Evolutionary conservation across 2,797 vertebrate genomes (phyloP).

Genomic region (Tympanoctomys barrerae): DNA sequence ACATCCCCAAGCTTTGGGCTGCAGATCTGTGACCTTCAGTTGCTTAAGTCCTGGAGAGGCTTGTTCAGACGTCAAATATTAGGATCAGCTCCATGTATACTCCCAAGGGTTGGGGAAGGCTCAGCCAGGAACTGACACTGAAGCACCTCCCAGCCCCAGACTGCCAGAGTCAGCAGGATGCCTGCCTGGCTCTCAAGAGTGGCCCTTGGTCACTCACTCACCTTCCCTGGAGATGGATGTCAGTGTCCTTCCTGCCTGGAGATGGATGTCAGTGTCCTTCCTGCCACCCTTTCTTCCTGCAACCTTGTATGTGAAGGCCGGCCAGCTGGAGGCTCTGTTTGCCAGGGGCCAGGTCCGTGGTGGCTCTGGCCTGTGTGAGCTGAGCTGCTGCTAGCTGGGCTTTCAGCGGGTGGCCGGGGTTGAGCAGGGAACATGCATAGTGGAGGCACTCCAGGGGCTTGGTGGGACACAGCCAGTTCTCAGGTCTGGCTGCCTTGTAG

Average conservation of each 20-base stretch:
- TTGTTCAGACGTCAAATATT: not conserved
- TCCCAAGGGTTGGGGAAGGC: not conserved
- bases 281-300: not conserved
- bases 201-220: not conserved
- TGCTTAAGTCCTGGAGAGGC: not conserved
- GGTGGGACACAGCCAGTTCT: not conserved
- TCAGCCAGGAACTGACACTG: not conserved
- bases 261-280: not conserved
- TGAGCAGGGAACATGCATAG: rapidly evolving
- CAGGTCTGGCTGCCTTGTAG: not conserved
- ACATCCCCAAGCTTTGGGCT: rapidly evolving
- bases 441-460: too few species aligned
- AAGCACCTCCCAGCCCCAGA: not conserved
- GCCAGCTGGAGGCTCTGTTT: not conserved
- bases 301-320: not conserved
- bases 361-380: not conserved
- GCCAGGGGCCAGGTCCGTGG: not conserved
- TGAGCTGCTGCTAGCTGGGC: not conserved
- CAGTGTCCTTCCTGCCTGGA: not conserved
- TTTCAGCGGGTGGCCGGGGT: not conserved
- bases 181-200: not conserved
- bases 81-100: not conserved
- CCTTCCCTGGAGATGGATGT: not conserved
- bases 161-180: not conserved
- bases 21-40: too few species aligned